Conservation (phyloP, 2,113 vertebrate genomes). For the Vulpes ferrilata region DNA sequence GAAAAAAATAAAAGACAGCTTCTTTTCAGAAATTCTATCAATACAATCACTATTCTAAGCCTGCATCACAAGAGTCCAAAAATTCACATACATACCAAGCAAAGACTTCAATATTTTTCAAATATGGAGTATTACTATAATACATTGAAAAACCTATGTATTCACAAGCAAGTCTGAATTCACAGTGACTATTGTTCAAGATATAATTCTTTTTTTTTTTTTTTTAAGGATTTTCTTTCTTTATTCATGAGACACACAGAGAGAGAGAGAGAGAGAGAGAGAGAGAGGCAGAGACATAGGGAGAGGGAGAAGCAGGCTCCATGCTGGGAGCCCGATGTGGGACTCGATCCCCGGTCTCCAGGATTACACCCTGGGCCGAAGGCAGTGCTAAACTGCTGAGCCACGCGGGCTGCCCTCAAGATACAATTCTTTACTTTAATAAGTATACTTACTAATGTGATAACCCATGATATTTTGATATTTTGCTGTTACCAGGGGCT, state of each 20-base stretch:
- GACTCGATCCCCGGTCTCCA: too few species aligned
- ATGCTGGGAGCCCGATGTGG: too few species aligned
- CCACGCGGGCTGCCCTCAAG: background rate
- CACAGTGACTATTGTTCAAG: background rate
- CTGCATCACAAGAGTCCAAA: background rate
- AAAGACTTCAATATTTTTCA: background rate
- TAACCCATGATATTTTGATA: background rate
- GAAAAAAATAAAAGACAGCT: background rate
- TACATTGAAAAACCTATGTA: background rate
- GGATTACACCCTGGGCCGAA: too few species aligned
- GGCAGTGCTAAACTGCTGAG: too few species aligned
- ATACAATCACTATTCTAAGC: background rate
- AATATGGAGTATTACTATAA: background rate
- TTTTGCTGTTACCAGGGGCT: background rate
- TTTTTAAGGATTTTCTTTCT: too few species aligned
- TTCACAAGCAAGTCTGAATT: background rate
- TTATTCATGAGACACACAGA: too few species aligned
- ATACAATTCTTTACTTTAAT: background rate
- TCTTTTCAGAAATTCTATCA: background rate
- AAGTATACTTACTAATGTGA: background rate
- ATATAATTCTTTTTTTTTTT: background rate
- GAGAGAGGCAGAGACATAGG: too few species aligned
- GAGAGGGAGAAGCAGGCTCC: too few species aligned
- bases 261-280: too few species aligned
- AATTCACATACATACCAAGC: background rate